Evolutionary conservation across 2,113 vertebrate species (phyloP).

Genomic region (Pteronura brasiliensis): DNA sequence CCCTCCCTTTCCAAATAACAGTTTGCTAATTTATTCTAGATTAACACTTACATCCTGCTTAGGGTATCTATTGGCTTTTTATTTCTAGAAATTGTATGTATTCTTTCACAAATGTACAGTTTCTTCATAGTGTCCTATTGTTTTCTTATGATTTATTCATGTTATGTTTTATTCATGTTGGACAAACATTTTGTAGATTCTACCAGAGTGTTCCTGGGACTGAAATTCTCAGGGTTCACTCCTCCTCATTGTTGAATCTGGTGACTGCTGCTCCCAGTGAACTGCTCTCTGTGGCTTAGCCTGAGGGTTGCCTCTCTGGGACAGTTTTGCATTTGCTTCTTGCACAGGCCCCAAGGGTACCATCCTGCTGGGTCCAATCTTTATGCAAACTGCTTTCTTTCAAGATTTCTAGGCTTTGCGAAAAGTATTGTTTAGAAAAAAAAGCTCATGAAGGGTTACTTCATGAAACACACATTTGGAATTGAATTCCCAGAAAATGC

Average conservation of each 20-base stretch:
- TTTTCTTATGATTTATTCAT: not conserved
- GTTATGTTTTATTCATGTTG: not conserved
- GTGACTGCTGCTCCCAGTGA: not conserved
- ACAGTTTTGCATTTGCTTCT: not conserved
- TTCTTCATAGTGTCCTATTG: not conserved
- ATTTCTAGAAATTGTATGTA: not conserved
- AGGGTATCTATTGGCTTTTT: not conserved
- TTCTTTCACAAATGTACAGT: not conserved
- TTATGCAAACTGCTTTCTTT: not conserved
- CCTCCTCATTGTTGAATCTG: not conserved
- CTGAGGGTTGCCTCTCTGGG: not conserved
- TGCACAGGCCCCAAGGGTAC: not conserved
- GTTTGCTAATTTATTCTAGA: not conserved
- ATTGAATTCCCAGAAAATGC: not conserved
- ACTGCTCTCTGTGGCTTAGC: not conserved
- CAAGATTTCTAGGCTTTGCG: not conserved
- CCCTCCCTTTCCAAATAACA: not conserved
- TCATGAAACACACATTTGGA: not conserved
- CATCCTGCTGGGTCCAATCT: not conserved
- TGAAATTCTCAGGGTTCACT: not conserved
- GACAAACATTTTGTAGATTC: not conserved
- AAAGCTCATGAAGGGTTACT: too few relatives aligned
- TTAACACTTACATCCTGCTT: not conserved
- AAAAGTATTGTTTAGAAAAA: not conserved
- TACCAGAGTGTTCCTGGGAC: not conserved